A percentile compares a stretch with the other conserved stretches of the same genome.
Evolutionary conservation across 2,113 vertebrate genomes (phyloP).

Genomic region (Leptosomus discolor): DNA sequence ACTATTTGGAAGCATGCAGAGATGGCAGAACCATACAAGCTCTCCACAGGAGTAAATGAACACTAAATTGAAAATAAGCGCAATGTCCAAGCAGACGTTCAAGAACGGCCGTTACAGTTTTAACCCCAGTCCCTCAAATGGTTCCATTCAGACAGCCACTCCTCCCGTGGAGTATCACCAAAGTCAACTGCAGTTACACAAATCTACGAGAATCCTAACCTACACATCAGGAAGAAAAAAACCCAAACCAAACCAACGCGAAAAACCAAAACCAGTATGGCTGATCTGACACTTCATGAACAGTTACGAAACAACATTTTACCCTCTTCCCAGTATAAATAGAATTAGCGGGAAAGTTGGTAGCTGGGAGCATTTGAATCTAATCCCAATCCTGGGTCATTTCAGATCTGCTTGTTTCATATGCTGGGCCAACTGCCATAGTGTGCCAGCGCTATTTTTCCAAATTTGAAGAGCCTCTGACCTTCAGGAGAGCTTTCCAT

Average conservation of each 20-base stretch:
- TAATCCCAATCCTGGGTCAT: neutral
- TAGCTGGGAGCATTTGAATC: neutral
- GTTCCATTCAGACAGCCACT: neutral
- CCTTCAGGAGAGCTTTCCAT: neutral
- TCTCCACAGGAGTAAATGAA: neutral
- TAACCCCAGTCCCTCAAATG: neutral
- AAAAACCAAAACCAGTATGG: accelerated
- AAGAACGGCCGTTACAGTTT: neutral
- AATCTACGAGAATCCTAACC: neutral
- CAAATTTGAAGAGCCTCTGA: neutral
- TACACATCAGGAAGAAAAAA: neutral
- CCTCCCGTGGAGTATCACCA: neutral
- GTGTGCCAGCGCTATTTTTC: neutral
- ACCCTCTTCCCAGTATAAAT: neutral
- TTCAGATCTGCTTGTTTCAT: neutral
- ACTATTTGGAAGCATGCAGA: neutral
- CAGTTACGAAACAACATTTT: neutral
- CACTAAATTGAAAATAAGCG: neutral
- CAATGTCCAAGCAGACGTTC: neutral
- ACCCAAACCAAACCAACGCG: neutral
- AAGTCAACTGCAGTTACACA: neutral
- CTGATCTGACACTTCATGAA: neutral
- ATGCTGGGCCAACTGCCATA: neutral
- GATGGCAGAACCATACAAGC: neutral
- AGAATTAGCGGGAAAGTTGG: neutral